Percentiles rank a stretch among this genome's conserved stretches.
Evolutionary conservation across 2,113 vertebrate species (phyloP).

Genomic region (Podarcis cretensis): DNA sequence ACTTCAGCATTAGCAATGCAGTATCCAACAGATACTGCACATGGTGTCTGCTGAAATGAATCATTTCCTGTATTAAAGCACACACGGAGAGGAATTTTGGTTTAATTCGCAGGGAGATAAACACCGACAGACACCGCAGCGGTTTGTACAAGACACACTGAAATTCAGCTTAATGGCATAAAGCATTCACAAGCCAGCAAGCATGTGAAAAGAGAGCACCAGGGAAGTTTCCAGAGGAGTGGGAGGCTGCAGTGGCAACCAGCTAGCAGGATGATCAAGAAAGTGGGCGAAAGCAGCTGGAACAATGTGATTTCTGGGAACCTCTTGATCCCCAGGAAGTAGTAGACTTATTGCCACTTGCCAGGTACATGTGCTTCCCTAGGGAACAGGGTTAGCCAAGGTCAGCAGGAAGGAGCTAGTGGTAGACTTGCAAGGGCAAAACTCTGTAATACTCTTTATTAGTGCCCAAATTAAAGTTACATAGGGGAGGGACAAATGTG

Average conservation of each 20-base stretch:
- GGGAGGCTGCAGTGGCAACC: neutral
- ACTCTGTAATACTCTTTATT: neutral
- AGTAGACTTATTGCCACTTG: neutral
- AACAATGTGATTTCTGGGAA: neutral
- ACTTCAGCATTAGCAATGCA: slow-evolving; percentile 22
- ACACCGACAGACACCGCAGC: neutral
- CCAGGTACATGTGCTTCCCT: no score
- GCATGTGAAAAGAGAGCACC: neutral
- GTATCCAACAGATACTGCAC: neutral
- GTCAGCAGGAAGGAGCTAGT: neutral
- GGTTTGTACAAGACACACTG: neutral
- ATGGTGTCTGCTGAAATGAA: neutral
- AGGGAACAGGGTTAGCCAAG: neutral
- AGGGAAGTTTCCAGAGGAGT: neutral
- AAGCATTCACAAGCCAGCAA: neutral
- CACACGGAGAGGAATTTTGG: neutral
- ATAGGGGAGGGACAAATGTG: neutral
- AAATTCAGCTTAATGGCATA: neutral
- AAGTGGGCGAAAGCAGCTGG: neutral
- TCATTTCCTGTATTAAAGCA: neutral
- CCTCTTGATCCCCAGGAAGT: neutral
- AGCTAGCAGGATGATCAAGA: neutral
- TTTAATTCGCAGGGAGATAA: neutral
- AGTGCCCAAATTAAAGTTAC: neutral
- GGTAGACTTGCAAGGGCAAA: neutral